These are phyloP conservation scores for Chamaetylas fuelleborni DNA, from an alignment of 2,113 vertebrate species.

Conservation along the genomic window DNA sequence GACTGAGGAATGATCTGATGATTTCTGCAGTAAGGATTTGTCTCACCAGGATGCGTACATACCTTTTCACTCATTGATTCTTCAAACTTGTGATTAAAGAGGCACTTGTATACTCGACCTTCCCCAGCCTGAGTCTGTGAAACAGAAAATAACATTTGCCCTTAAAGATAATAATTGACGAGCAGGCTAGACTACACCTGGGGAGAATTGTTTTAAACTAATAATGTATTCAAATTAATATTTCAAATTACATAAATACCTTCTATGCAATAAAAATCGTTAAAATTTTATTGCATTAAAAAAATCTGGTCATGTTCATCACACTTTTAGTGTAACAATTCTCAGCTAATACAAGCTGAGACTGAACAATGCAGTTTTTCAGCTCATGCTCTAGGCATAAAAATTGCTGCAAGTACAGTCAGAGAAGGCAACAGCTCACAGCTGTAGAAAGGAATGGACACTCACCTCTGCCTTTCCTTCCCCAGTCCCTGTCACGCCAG, in stretches of 20 bases:
- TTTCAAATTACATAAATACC: not conserved
- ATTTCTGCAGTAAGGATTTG: not conserved
- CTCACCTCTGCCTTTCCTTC: not conserved
- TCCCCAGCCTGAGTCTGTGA: slow-evolving; percentile 90
- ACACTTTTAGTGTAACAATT: not conserved
- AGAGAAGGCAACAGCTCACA: not conserved
- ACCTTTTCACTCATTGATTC: slow-evolving; percentile 96
- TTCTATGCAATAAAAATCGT: not conserved
- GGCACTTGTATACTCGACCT: slow-evolving; percentile 95
- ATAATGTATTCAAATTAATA: not conserved
- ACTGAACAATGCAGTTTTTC: not conserved
- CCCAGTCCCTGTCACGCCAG: not conserved
- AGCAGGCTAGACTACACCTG: not conserved
- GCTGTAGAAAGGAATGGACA: not conserved
- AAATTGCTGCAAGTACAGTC: not conserved
- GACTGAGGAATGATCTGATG: not conserved
- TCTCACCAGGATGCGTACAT: not conserved
- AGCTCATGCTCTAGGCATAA: not conserved
- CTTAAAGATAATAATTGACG: not conserved
- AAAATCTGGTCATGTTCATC: not conserved
- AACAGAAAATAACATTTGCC: slow-evolving; percentile 26
- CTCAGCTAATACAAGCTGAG: not conserved
- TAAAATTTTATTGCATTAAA: not conserved
- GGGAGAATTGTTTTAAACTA: not conserved
- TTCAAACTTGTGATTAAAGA: slow-evolving; percentile 99